Evolutionary conservation across 2,797 vertebrate genomes (phyloP).

Genomic region (Aotus griseimembra): DNA sequence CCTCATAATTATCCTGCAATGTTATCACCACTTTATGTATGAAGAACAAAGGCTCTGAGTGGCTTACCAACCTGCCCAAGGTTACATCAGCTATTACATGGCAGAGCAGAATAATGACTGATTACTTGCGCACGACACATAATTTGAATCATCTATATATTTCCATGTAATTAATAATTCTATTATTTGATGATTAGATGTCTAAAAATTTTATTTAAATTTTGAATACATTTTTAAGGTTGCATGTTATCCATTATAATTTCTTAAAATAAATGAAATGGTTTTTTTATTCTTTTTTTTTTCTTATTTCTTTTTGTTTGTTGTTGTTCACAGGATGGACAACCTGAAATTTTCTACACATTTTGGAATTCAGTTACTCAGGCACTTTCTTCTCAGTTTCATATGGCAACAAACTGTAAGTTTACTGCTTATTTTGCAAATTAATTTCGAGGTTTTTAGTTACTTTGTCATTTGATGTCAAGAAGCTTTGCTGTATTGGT

Average conservation of each 20-base stretch:
- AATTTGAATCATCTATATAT: conserved; percentile 21
- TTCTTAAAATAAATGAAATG: not conserved
- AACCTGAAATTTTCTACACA: conserved; percentile 93
- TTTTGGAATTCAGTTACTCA: conserved; percentile 95
- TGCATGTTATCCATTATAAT: not conserved
- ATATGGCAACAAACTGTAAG: conserved; percentile 93
- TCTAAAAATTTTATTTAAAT: not conserved
- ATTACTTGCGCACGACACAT: not conserved
- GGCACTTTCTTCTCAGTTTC: conserved; percentile 92
- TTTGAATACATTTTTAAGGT: not conserved
- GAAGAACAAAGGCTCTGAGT: not conserved
- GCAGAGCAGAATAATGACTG: not conserved
- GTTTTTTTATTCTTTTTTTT: not conserved
- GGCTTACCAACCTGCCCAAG: not conserved
- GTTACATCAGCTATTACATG: not conserved
- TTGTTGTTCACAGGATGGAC: conserved; percentile 89
- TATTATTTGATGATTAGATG: not conserved
- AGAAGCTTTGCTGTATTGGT: not conserved
- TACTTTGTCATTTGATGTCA: conserved; percentile 34
- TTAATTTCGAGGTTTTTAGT: not conserved
- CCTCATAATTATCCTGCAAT: not conserved
- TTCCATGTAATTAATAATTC: conserved; percentile 34
- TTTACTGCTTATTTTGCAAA: conserved; percentile 57
- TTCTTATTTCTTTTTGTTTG: conserved; percentile 50
- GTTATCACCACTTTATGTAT: not conserved